These are phyloP conservation scores for Nemotelus pantherinus DNA, from an alignment of 2,888 invertebrate species.

Conservation along the genomic window DNA sequence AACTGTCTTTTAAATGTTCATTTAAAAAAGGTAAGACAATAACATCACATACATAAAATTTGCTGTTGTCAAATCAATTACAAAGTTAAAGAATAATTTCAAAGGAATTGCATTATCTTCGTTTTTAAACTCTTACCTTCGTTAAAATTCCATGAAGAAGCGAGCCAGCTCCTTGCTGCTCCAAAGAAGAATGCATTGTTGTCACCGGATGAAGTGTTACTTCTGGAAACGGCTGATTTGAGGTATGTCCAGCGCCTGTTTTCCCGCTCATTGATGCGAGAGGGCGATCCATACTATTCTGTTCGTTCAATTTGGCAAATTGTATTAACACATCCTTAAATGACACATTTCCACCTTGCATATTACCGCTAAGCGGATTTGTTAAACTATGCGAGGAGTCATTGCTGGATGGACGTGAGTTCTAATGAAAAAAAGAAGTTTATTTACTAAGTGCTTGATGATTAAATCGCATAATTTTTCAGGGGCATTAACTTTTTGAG, in stretches of 20 bases:
- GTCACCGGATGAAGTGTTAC: constrained; percentile 80
- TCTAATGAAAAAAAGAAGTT: constrained; percentile 47
- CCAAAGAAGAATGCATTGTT: constrained; percentile 56
- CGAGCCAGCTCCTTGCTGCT: constrained; percentile 70
- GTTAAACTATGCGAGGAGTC: constrained; percentile 67
- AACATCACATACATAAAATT: too few species aligned
- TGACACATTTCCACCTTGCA: constrained; percentile 60
- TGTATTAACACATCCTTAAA: constrained; percentile 82
- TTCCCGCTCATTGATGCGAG: constrained; percentile 36
- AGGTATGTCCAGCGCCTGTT: constrained; percentile 58
- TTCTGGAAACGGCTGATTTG: constrained; percentile 72
- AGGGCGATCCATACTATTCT: constrained; percentile 47
- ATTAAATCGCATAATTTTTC: neutral
- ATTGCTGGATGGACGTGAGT: constrained; percentile 65
- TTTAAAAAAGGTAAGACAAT: too few species aligned
- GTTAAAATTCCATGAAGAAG: constrained; percentile 81
- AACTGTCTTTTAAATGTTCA: too few species aligned
- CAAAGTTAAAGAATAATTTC: neutral
- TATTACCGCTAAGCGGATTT: constrained; percentile 58
- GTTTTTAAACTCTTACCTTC: constrained; percentile 66
- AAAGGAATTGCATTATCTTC: neutral
- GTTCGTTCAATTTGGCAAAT: constrained; percentile 71
- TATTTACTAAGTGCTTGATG: neutral
- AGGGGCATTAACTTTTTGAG: too few species aligned
- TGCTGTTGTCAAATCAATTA: too few species aligned